Base-by-base conservation (phyloP, 1,140 invertebrate genomes). In the Drosophila navojoa region DNA sequence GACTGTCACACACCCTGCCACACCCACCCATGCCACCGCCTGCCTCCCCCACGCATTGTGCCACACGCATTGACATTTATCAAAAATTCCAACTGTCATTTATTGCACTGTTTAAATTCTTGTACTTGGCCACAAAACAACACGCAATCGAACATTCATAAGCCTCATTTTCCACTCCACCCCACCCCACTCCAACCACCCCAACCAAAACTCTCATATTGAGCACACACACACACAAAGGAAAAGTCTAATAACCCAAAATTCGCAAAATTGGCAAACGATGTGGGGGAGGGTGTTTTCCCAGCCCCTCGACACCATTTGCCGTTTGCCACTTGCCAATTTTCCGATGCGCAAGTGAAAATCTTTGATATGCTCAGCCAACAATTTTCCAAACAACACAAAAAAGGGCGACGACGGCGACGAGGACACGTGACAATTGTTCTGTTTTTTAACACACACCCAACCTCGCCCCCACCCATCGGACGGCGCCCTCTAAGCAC, bases 391-490 rank as follows among this genome's bases (percentile, higher is more conserved):
- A 80, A 52, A 22, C 72, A 13, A 19, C 54, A 11, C 35, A 15
- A 57, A 27, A 67, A 60, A 47, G 50, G 47, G 59, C 55, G 63
- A 22, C 38, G 44, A 45, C 50, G 47, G 59, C 49, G 64, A 25
- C 38, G 38, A 47, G 50, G 77, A 89, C 84, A 89, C 84, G 84
- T 89, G 84, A 89, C 84, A 82, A 76, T 89, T 89, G 79, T 87
- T 69, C 63, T 71, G 69, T 71, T 66, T 76, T 71, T 52, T 57
- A 29, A 32, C 27, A 52, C 40, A 47, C 49, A n/a, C n/a, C 40
- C 50, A 16, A 25, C 5, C 32, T 35, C 5, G 44, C 2, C 22
- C 7, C n/a, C 27, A 1, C 50, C n/a, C n/a, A 7, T 55, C 50
- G 55, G 10, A 38, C 47, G 15, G 0, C 7, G 10, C 42, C 22